Base-by-base conservation (phyloP, 2,797 vertebrate species). In the Manis javanica region DNA sequence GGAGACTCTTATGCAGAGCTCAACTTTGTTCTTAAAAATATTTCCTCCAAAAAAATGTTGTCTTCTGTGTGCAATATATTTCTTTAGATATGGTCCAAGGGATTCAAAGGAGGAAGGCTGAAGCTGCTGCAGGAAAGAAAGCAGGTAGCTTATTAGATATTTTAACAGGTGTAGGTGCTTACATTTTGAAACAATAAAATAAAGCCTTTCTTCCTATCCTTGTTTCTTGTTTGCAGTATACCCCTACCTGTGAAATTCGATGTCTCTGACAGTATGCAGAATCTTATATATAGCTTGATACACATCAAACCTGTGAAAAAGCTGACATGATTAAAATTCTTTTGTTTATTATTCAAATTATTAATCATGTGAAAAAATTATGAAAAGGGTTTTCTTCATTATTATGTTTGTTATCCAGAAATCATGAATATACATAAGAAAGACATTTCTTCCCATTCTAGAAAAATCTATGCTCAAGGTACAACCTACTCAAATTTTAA, bases 281-380 rank as follows among this genome's bases (percentile, higher is more conserved):
- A 13, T 72, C 51, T 42, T 81, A 87, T 53, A 13, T 57, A 55
- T 6, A 81, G 26, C 37, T 79, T 74, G 15, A 0, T 77, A 21
- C 12, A 34, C 21, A n/a, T 91, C 83, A 95, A 37, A 85, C 15
- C 23, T 87, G 34, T 66, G 71, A 84, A 66, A 87, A 79, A n/a
- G 11, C 19, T 91, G 79, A 37, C 81, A 46, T 46, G 46, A 46
- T 46, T 46, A 46, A 46, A 46, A 46, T 46, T 46, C 11, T 46
- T 46, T 46, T 46, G 10, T 46, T 46, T 46, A 46, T 46, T 46
- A 46, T 46, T 46, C 11, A 46, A 46, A 46, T 46, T 46, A 46
- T 74, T 71, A 90, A 87, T 68, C 29, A 59, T 42, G 37, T 94
- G 74, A 88, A 81, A 39, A 92, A 87, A 72, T 61, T 78, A 49